Base-by-base conservation (phyloP, 2,797 vertebrate genomes). In the Amazona finschi region DNA sequence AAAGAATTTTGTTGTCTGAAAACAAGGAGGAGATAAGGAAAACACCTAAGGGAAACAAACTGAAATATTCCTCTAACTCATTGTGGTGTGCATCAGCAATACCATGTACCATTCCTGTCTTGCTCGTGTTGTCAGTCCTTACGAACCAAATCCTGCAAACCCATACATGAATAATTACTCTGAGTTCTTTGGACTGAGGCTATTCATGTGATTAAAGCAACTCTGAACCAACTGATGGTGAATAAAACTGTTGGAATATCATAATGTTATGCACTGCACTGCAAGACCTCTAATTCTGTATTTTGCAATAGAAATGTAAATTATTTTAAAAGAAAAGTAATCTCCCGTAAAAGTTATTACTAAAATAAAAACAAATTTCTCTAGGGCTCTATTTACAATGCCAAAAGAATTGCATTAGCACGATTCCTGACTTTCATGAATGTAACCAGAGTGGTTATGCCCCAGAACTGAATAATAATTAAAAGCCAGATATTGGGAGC, bases 381-480 rank as follows among this genome's bases (percentile, higher is more conserved):
- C 74, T 76, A 79, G 57, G 79, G 71, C 67, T 95, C 41, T 88
- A 73, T 85, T 93, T 92, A 85, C 74, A 85, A 85, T 27, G 64
- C 89, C 89, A 95, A 64, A 81, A 80, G 62, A 95, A 94, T 82
- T 92, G 77, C 84, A 88, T 72, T 87, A 95, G 83, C 83, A 82
- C 0, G 0, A 93, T 85, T 91, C 65, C 77, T 70, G 77, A 87
- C 74, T 96, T 96, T 93, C 79, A 95, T 87, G 90, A 93, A 78
- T 65, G 53, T 94, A 96, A 90, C 88, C 83, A 92, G 84, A 39
- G 88, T 84, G 92, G 96, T 96, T 96, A 95, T 93, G 67, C 90
- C 90, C 74, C 94, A 91, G 82, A 96, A 96, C 87, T n/a, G 85
- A 93, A 49, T 74, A 91, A 85, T 94, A 96, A 97, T 96, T 95